Evolutionary conservation across 2,888 invertebrate genomes (phyloP), one percentile per base, ranked within the genome.

Genomic region (Pachliopta kotzebuea): DNA sequence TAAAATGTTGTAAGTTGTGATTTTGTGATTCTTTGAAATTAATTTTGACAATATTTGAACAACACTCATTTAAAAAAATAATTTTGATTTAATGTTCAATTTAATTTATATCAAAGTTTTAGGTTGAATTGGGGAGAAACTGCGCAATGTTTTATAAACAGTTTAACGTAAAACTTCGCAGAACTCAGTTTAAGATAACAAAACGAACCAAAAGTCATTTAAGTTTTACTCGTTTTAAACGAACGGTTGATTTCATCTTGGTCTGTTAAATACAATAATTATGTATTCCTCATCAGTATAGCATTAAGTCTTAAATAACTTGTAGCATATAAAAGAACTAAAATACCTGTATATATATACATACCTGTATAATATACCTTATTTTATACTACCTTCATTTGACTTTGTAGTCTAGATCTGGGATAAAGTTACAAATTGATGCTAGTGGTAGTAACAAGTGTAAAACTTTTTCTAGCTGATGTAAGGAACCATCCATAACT

Each of bases 121-220:
- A 74, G 79, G 77, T 79, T 81, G 79, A 80, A 83, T 83, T 84
- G 81, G 7, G 42, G 17, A 21, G 42, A 23, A 56, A 56, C 21
- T 21, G 56, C 56, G 56, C 31, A 37, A 56, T 31, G 56, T 37
- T 85, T 85, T 86, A 84, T 81, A 80, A 80, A 84, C 42, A 56
- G 42, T 42, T 42, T 17, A 21, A 21, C 23, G 37, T 18, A 42
- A 23, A 42, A 42, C 56, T 56, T 42, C 8, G 42, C 23, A 26
- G 74, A 81, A 85, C 77, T 79, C 79, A 76, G 76, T 75, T 81
- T 79, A 81, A 84, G 85, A 87, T 86, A 88, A 86, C 86, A 86
- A 85, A 81, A 80, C 75, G 82, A 81, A 80, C 80, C 76, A 73
- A 86, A 88, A 88, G 85, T 89, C 87, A 87, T 90, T 88, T 84